Conservation (phyloP, 2,888 invertebrate species). For the Conchocele bisecta region DNA sequence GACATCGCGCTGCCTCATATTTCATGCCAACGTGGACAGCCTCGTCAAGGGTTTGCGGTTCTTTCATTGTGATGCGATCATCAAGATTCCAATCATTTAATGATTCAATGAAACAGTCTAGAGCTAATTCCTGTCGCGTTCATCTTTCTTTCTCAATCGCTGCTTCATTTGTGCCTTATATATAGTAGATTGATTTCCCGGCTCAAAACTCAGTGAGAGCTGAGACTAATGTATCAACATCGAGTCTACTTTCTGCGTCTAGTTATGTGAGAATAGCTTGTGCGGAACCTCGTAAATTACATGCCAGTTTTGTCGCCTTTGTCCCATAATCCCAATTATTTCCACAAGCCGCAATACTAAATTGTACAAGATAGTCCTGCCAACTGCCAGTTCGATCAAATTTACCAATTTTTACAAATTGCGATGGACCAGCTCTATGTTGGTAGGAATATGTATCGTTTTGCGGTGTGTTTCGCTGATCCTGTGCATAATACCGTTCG, state of each 20-base stretch:
- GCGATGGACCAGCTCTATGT: too few species aligned
- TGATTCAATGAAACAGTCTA: not conserved
- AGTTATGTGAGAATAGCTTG: conserved; percentile 1
- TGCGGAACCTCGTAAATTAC: not conserved
- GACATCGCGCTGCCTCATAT: conserved; percentile 2
- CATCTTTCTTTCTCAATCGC: not conserved
- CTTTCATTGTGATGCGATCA: not conserved
- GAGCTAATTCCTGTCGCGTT: conserved; percentile 2
- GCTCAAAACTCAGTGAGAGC: not conserved
- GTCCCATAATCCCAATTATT: not conserved
- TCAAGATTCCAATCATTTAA: conserved; percentile 2
- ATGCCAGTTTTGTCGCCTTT: too few species aligned
- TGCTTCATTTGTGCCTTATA: not conserved
- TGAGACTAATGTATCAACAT: not conserved
- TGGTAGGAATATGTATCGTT: too few species aligned
- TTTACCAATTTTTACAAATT: too few species aligned
- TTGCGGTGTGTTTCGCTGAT: too few species aligned
- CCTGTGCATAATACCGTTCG: too few species aligned
- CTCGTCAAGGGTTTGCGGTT: not conserved
- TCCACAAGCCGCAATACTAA: not conserved
- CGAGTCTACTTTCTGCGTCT: not conserved
- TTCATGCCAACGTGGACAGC: not conserved
- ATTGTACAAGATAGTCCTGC: conserved; percentile 4
- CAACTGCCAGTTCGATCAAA: too few species aligned
- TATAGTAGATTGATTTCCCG: not conserved